Evolutionary conservation across 2,888 invertebrate genomes (phyloP), one percentile per base, ranked within the genome.

Genomic region (Ochropacha duplaris): DNA sequence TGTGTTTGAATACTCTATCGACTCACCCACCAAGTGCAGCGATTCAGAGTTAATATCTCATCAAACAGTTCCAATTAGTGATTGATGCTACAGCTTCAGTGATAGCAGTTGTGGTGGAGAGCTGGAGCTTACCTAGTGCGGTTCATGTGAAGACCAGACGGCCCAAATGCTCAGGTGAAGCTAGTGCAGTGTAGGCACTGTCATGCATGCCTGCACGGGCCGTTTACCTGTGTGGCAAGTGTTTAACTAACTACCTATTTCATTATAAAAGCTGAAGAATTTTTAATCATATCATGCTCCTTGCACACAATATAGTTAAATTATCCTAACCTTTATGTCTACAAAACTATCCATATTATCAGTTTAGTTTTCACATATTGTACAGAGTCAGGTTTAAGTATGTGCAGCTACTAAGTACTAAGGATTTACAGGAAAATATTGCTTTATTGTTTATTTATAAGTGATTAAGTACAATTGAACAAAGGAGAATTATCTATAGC

Each of bases 141-240:
- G 64, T 66, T 60, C 67, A 78, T 78, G 79, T 72, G 64, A 76
- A 64, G 72, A 72, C 54, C 57, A 16, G 67, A 59, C 64, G 12
- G 60, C 73, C 73, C 61, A n/a, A 71, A 71, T 79, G 83, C 65
- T 79, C 78, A 83, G 81, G 83, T 79, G 76, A 74, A 65, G 57
- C 58, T 59, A 36, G 55, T 34, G 39, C 44, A 54, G 24, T 22
- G 5, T 24, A 54, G 55, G 54, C 34, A 51, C 54, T 55, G 54
- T 64, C 57, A 55, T 57, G 58, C 54, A 58, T 61, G 68, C 58
- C 66, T 61, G 68, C 56, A 59, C 64, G 66, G 72, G 71, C 74
- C 69, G 60, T 72, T 74, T 67, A 79, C 74, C 74, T 70, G 65
- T 64, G 68, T 65, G 64, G 64, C 64, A 75, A 31, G 36, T 36